phyloP scores from a whole-genome alignment of 2,888 invertebrate species.

The Sphecodes monilicornis region DNA sequence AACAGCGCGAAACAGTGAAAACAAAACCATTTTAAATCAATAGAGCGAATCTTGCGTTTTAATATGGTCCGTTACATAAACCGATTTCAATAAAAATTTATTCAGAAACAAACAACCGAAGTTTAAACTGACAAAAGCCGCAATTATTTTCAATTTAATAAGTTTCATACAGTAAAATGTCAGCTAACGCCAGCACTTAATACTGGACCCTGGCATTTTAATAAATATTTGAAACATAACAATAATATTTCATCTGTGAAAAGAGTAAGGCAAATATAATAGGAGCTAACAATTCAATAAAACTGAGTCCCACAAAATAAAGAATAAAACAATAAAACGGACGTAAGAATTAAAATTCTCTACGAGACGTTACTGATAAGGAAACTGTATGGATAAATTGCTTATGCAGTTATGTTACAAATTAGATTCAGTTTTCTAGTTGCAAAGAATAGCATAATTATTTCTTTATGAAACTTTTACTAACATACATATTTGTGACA shows the following conservation, averaged over 20 bases:
- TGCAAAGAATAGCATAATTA: too few species aligned
- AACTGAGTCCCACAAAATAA: too few species aligned
- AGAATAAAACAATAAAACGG: too few species aligned
- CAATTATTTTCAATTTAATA: neutral
- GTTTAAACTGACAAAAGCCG: neutral
- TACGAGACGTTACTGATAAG: too few species aligned
- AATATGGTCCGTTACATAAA: neutral
- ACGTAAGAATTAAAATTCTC: too few species aligned
- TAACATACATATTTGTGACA: too few species aligned
- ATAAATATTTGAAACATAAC: neutral
- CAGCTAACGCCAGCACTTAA: neutral
- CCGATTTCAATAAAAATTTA: neutral
- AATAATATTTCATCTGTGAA: neutral
- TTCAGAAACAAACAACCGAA: neutral
- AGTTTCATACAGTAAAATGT: neutral
- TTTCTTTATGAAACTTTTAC: too few species aligned
- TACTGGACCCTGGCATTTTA: neutral
- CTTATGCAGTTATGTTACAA: too few species aligned
- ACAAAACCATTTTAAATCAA: conserved; percentile 2
- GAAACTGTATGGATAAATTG: too few species aligned
- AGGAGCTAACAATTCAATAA: too few species aligned
- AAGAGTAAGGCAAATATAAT: neutral
- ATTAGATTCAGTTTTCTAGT: too few species aligned
- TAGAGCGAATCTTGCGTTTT: neutral
- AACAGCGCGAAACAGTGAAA: neutral